Percentiles rank a stretch among this genome's conserved stretches.
Evolutionary conservation across 2,888 invertebrate species (phyloP).

Genomic region (Nysson spinosus): DNA sequence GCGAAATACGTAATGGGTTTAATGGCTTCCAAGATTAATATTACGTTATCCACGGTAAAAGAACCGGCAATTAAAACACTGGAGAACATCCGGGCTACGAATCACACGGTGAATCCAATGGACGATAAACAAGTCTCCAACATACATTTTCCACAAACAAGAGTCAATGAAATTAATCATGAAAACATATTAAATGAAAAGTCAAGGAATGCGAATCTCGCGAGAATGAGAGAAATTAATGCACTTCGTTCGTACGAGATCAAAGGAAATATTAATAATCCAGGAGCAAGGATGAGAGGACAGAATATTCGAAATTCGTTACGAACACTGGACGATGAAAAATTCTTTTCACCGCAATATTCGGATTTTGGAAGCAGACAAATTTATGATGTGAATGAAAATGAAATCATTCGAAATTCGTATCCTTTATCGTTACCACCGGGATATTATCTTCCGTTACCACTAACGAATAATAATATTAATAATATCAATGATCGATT

Average conservation of each 20-base stretch:
- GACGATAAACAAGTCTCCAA: neutral
- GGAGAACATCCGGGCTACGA: neutral
- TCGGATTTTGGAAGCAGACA: conserved; percentile 14
- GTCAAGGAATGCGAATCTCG: conserved; percentile 5
- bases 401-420: conserved; percentile 42
- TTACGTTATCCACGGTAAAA: conserved; percentile 61
- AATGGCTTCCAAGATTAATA: conserved; percentile 73
- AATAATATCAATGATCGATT: neutral
- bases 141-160: too few species aligned
- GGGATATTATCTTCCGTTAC: conserved; percentile 43
- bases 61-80: neutral
- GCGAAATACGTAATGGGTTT: conserved; percentile 70
- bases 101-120: neutral
- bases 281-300: neutral
- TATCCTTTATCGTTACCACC: conserved; percentile 33
- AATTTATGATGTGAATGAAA: conserved; percentile 38
- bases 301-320: neutral
- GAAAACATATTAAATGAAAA: too few species aligned
- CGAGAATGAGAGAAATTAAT: conserved; percentile 7
- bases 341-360: conserved; percentile 19
- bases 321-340: neutral
- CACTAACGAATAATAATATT: conserved; percentile 3
- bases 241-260: conserved; percentile 13
- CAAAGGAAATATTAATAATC: conserved; percentile 7
- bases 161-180: too few species aligned